Conservation (phyloP, 2,888 invertebrate genomes). For the Oasisia sp. region DNA sequence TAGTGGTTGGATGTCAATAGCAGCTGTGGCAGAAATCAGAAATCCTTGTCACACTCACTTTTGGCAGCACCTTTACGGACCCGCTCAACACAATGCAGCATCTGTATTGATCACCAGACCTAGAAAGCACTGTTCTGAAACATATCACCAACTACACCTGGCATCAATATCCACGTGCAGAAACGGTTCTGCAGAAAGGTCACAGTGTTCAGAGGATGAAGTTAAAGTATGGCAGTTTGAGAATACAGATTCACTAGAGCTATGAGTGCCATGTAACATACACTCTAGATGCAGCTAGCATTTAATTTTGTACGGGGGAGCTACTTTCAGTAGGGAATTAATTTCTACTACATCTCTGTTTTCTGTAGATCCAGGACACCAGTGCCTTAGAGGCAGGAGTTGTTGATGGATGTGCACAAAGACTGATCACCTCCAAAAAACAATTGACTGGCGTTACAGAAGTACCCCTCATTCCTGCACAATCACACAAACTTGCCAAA, state of each 20-base stretch:
- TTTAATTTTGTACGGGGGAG: background rate
- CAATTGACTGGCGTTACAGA: background rate
- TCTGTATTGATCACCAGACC: background rate
- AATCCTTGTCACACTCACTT: background rate
- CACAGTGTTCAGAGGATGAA: background rate
- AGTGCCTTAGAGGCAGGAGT: background rate
- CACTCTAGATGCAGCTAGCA: background rate
- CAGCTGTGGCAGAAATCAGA: constrained; percentile 12
- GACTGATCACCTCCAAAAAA: background rate
- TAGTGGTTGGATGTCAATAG: background rate
- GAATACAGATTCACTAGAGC: background rate
- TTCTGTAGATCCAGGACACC: background rate
- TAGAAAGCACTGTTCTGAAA: background rate
- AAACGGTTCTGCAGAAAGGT: background rate
- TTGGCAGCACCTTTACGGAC: background rate
- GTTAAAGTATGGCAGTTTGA: background rate
- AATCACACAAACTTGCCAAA: background rate
- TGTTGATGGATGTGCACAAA: background rate
- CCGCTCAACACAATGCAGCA: background rate
- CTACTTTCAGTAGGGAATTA: background rate
- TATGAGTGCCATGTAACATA: background rate
- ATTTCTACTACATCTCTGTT: background rate
- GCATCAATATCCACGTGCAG: background rate
- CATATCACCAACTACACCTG: background rate
- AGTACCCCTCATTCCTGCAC: background rate